A percentile compares a stretch with the other conserved stretches of the same genome.
Evolutionary conservation across 1,140 invertebrate species (phyloP).

Genomic region (Theocolax elegans): DNA sequence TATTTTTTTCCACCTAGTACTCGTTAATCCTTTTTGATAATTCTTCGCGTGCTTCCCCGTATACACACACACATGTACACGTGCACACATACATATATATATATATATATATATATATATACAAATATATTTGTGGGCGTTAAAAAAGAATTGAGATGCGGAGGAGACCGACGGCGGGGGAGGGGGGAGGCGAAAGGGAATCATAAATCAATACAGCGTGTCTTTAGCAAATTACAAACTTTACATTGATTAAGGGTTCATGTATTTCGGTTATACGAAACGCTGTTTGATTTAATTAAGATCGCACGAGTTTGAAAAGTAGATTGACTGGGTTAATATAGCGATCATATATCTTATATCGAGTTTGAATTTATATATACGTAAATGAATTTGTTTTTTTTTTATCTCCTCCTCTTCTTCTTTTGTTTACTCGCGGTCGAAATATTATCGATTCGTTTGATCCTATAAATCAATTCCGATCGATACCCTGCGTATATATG

Average conservation of each 20-base stretch:
- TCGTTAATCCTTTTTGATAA: slow-evolving; percentile 30
- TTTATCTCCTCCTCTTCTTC: not conserved
- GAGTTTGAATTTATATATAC: not conserved
- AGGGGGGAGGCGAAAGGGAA: too few species aligned
- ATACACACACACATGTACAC: too few species aligned
- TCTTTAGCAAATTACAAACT: slow-evolving; percentile 41
- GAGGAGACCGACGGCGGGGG: too few species aligned
- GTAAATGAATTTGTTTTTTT: not conserved
- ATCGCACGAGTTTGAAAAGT: slow-evolving; percentile 39
- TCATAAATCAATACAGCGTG: slow-evolving; percentile 34
- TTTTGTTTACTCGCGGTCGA: not conserved
- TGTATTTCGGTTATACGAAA: slow-evolving; percentile 4
- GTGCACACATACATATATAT: too few species aligned
- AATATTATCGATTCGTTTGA: slow-evolving; percentile 35
- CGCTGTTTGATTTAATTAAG: slow-evolving; percentile 42
- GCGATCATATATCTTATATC: slow-evolving; percentile 29
- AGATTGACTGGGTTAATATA: slow-evolving; percentile 36
- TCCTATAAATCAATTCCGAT: slow-evolving; percentile 27
- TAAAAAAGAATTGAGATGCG: slow-evolving; percentile 22
- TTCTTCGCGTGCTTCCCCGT: slow-evolving; percentile 23
- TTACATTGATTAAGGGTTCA: slow-evolving; percentile 38
- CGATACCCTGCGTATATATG: not conserved
- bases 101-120: too few species aligned
- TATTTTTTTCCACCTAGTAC: slow-evolving; percentile 1
- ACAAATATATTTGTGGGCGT: slow-evolving; percentile 38